These are phyloP conservation scores for Limnephilus lunatus DNA, from an alignment of 2,888 invertebrate genomes.

Conservation along the genomic window DNA sequence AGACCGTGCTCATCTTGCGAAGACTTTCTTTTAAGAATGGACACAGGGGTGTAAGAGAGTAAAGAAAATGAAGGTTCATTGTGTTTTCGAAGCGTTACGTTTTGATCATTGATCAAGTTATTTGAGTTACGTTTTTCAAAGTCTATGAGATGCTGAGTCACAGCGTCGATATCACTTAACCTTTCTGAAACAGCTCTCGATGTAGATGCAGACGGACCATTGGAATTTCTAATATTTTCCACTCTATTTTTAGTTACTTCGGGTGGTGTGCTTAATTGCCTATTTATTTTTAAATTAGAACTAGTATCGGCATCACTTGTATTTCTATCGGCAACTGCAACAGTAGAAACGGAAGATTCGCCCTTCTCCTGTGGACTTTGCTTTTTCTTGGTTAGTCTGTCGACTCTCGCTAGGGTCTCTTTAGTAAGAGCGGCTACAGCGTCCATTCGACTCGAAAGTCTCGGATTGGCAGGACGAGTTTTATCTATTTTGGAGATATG, in stretches of 20 bases:
- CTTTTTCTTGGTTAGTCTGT: slow-evolving; percentile 71
- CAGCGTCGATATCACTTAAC: slow-evolving; percentile 76
- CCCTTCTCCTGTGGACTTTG: slow-evolving; percentile 47
- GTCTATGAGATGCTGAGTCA: slow-evolving; percentile 77
- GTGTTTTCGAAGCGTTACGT: slow-evolving; percentile 23
- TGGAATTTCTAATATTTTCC: slow-evolving; percentile 9
- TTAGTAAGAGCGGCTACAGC: slow-evolving; percentile 75
- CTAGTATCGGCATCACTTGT: background rate
- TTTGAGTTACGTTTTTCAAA: slow-evolving; percentile 78
- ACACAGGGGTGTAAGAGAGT: slow-evolving; percentile 77
- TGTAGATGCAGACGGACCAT: slow-evolving; percentile 68
- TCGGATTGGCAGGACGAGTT: slow-evolving; percentile 53
- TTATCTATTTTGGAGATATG: slow-evolving; percentile 55
- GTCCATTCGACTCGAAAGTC: slow-evolving; percentile 73
- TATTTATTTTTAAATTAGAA: slow-evolving; percentile 66
- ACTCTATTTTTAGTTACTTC: slow-evolving; percentile 28
- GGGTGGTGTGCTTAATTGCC: slow-evolving; percentile 69
- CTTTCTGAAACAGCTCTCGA: slow-evolving; percentile 74
- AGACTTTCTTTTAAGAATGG: slow-evolving; percentile 84
- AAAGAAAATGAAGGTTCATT: slow-evolving; percentile 62
- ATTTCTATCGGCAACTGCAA: slow-evolving; percentile 37
- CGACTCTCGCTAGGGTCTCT: slow-evolving; percentile 76
- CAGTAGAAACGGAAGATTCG: slow-evolving; percentile 36
- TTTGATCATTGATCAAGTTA: slow-evolving; percentile 73
- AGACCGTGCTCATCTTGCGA: slow-evolving; percentile 76